These are phyloP conservation scores for Sandelia bainsii DNA, from an alignment of 2,797 vertebrate species.

Conservation along the genomic window DNA sequence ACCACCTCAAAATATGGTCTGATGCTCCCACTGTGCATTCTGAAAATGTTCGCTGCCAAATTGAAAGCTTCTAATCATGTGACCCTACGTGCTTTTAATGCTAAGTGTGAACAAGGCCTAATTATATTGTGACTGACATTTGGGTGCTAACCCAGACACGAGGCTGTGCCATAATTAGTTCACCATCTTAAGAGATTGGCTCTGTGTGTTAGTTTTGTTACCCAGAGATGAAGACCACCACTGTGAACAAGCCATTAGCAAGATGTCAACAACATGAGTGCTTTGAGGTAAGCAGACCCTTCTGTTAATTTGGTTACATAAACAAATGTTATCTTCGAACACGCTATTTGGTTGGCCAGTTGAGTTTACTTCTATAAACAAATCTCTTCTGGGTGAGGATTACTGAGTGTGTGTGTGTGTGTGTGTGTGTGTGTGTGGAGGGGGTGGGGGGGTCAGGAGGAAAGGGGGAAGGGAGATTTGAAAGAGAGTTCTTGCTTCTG, in stretches of 20 bases:
- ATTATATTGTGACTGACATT: constrained; percentile 42
- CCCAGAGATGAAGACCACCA: constrained; percentile 55
- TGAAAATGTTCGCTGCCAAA: not conserved
- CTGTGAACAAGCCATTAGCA: constrained; percentile 67
- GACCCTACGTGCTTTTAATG: constrained; percentile 8
- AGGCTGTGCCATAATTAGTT: constrained; percentile 55
- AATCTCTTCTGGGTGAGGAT: constrained; percentile 71
- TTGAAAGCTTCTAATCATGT: constrained; percentile 4
- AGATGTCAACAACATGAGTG: constrained; percentile 67
- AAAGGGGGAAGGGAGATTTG: constrained; percentile 41
- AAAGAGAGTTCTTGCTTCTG: constrained; percentile 73
- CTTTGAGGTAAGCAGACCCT: constrained; percentile 52
- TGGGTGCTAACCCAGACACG: constrained; percentile 31
- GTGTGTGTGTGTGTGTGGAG: not conserved
- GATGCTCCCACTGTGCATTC: constrained; percentile 6
- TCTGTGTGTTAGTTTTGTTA: constrained; percentile 46
- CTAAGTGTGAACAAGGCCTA: constrained; percentile 34
- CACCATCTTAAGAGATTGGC: constrained; percentile 34
- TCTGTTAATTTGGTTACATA: constrained; percentile 59
- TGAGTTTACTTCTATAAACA: constrained; percentile 71
- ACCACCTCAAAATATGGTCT: not conserved
- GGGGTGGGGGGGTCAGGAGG: constrained; percentile 5
- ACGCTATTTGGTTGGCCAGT: constrained; percentile 57
- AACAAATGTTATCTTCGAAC: constrained; percentile 66
- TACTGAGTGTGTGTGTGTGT: constrained; percentile 39